Percentiles rank a stretch among this genome's conserved stretches.
These are phyloP conservation scores for Cyphomyrus discorhynchus DNA, from an alignment of 2,113 vertebrate genomes.

Conservation along the genomic window DNA sequence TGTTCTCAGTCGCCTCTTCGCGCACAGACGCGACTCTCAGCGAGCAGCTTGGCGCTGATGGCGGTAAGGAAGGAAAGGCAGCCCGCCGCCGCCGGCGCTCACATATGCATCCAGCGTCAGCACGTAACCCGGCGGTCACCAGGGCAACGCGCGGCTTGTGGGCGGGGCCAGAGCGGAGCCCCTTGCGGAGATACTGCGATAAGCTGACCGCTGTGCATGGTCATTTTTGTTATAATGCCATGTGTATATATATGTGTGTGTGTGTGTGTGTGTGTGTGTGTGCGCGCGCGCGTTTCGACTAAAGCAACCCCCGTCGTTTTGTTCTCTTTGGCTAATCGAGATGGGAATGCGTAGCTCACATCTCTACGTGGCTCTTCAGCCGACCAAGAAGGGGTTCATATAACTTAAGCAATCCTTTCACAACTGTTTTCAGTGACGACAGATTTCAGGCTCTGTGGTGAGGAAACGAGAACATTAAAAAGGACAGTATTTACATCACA, in stretches of 20 bases:
- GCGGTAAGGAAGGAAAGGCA: conserved; percentile 78
- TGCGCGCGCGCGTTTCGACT: too few relatives aligned
- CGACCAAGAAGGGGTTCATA: not conserved
- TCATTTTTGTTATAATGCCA: not conserved
- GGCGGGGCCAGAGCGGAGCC: conserved; percentile 49
- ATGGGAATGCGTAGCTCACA: not conserved
- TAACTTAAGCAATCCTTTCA: not conserved
- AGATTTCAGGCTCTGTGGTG: not conserved
- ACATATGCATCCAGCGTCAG: conserved; percentile 86
- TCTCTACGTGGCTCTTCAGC: not conserved
- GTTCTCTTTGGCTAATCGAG: not conserved
- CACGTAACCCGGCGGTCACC: conserved; percentile 68
- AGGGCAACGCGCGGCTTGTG: conserved; percentile 48
- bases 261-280: not conserved
- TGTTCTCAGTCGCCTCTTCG: conserved; percentile 21
- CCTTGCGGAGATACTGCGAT: not conserved
- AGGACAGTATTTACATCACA: not conserved
- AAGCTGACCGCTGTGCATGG: not conserved
- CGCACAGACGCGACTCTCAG: conserved; percentile 33
- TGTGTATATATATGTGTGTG: not conserved
- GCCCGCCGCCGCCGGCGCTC: conserved; percentile 89
- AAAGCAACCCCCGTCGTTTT: not conserved
- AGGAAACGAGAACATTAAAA: not conserved
- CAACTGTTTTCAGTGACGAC: not conserved
- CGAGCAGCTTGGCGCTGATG: conserved; percentile 72